Percentiles rank a stretch among this genome's conserved stretches.
Conservation (phyloP, 2,113 vertebrate genomes). For the Anguilla japonica region DNA sequence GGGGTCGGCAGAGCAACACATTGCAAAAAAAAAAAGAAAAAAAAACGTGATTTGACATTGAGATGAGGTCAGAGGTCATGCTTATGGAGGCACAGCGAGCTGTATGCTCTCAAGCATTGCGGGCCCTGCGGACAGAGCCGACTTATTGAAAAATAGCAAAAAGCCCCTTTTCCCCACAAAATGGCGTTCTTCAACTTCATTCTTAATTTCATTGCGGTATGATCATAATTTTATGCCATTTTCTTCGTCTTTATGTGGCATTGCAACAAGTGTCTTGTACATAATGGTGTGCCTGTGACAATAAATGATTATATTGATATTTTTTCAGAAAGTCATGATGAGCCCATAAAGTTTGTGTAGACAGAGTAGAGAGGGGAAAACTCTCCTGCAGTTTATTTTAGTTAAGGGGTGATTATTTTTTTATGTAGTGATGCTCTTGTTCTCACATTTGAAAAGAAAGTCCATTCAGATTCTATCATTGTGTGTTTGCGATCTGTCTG, state of each 20-base stretch:
- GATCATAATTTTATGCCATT: slow-evolving; percentile 35
- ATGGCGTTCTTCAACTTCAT: not conserved
- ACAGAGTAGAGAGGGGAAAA: slow-evolving; percentile 21
- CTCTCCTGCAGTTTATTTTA: slow-evolving; percentile 60
- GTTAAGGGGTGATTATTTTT: slow-evolving; percentile 68
- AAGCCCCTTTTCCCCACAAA: not conserved
- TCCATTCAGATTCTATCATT: slow-evolving; percentile 44
- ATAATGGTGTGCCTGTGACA: slow-evolving; percentile 42
- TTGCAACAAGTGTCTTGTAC: slow-evolving; percentile 49
- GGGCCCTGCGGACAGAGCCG: not conserved
- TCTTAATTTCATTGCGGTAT: slow-evolving; percentile 26
- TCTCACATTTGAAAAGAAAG: slow-evolving; percentile 37
- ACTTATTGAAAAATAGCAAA: not conserved
- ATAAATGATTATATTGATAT: slow-evolving; percentile 42
- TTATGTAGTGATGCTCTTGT: slow-evolving; percentile 59
- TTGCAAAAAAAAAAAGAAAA: not conserved
- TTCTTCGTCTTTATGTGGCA: slow-evolving; percentile 37
- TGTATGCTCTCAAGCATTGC: not conserved
- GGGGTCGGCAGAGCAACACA: not conserved
- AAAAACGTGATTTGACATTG: not conserved
- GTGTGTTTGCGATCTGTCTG: slow-evolving; percentile 43
- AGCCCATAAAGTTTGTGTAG: slow-evolving; percentile 11
- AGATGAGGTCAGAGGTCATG: not conserved
- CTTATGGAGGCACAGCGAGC: not conserved
- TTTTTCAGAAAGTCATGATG: slow-evolving; percentile 30